Percentiles rank a stretch among this genome's conserved stretches.
These are phyloP conservation scores for Nesogale talazaci DNA, from an alignment of 2,113 vertebrate species.

Conservation along the genomic window DNA sequence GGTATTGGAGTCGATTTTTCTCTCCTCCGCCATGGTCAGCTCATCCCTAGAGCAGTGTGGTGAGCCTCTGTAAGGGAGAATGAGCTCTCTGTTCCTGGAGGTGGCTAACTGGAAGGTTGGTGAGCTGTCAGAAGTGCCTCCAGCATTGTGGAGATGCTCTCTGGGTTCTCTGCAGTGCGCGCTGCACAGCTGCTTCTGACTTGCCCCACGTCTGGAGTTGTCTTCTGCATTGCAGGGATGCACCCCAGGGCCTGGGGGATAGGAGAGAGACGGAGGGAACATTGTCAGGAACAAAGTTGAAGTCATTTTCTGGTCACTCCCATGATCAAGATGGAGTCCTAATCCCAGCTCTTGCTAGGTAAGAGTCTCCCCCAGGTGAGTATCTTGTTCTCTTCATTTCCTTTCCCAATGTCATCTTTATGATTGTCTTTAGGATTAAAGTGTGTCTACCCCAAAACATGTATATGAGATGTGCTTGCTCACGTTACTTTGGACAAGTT, in stretches of 20 bases:
- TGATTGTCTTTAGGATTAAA: conserved; percentile 20
- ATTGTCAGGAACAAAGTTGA: conserved; percentile 2
- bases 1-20: not conserved
- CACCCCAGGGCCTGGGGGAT: not conserved
- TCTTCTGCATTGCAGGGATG: not conserved
- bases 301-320: not conserved
- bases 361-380: not conserved
- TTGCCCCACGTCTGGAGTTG: not conserved
- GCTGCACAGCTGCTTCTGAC: not conserved
- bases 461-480: no score
- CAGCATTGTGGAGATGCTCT: not conserved
- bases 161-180: not conserved
- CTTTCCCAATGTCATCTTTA: not conserved
- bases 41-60: not conserved
- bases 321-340: not conserved
- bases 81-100: not conserved
- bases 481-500: no score
- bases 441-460: not conserved
- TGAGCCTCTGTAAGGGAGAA: not conserved
- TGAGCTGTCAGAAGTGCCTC: not conserved
- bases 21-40: not conserved
- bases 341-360: not conserved
- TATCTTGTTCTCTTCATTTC: not conserved
- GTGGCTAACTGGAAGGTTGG: not conserved
- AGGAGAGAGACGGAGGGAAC: not conserved